Evolutionary conservation across 2,113 vertebrate genomes (phyloP), one percentile per base, ranked within the genome.

Genomic region (Pongo pygmaeus): DNA sequence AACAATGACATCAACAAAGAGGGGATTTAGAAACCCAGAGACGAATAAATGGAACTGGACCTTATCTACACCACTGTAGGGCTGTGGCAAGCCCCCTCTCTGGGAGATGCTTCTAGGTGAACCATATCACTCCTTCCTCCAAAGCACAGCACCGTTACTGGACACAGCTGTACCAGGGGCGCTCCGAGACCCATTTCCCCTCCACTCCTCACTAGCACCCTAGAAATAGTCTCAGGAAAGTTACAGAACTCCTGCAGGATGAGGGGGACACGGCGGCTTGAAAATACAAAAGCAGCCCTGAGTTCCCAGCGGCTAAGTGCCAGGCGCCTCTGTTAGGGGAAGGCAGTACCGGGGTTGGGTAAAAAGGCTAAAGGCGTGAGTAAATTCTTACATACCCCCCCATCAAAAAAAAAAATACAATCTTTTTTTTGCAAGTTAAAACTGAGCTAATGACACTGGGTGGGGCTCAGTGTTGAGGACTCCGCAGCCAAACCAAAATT

Each of bases 361-460:
- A 14, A 97, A 98, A 98, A 98, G 98, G 96, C 94, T 77, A 96
- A 86, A 87, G 95, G 95, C 97, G 4, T 87, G 85, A 97, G 96
- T 84, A 94, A 97, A 98, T 96, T 96, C 96, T 97, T 96, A 96
- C 91, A 95, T 55, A 40, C 25, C 46, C 35, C 35, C 35, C 23
- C 9, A 46, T 69, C 27, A 38, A 74, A 64, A 32, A 64, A 61
- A 64, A 30, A 30, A 30, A n/a, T 10, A 80, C 6, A 43, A 95
- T 74, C 40, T 84, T 87, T 89, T 78, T 90, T 98, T 97, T 99
- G 98, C 98, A 99, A 99, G 98, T 98, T 99, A 99, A 99, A 99
- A 98, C 99, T 98, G 98, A 99, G 99, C 99, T 99, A 99, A 99
- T 99, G 99, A 99, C 98, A 99, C 98, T 99, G 99, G 99, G 99